Conservation (phyloP, 1,140 invertebrate genomes). For the Popillia japonica region DNA sequence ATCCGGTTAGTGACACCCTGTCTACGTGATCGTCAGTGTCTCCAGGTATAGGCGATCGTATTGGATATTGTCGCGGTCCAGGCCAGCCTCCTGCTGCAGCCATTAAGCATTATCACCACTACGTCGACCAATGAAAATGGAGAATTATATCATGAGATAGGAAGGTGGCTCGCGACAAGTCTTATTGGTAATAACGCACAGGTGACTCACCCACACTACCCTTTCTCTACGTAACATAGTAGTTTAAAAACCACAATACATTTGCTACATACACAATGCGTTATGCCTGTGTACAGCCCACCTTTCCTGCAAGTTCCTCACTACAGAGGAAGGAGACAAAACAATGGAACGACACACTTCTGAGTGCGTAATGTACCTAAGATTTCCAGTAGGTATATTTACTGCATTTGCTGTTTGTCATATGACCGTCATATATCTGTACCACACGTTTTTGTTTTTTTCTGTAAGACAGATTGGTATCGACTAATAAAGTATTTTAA, state of each 20-base stretch:
- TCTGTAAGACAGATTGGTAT: no score
- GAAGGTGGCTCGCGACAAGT: constrained; percentile 46
- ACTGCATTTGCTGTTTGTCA: no score
- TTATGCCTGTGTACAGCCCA: background rate
- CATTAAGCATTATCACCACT: constrained; percentile 49
- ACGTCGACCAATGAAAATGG: constrained; percentile 40
- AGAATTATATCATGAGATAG: constrained; percentile 41
- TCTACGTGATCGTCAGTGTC: constrained; percentile 30
- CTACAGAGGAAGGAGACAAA: background rate
- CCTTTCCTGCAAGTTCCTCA: background rate
- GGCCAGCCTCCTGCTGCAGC: constrained; percentile 47
- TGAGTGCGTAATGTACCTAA: no score
- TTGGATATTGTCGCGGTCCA: constrained; percentile 46
- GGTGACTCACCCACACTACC: constrained; percentile 40
- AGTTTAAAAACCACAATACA: constrained; percentile 20
- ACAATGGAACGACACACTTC: no score
- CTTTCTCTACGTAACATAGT: constrained; percentile 24
- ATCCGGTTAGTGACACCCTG: constrained; percentile 24
- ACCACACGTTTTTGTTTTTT: no score
- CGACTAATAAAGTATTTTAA: no score
- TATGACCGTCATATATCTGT: no score
- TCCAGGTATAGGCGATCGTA: constrained; percentile 39
- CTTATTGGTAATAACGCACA: constrained; percentile 43
- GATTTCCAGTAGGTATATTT: no score
- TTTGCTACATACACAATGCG: constrained; percentile 12